Evolutionary conservation across 2,113 vertebrate species (phyloP).

Genomic region (Lepus americanus): DNA sequence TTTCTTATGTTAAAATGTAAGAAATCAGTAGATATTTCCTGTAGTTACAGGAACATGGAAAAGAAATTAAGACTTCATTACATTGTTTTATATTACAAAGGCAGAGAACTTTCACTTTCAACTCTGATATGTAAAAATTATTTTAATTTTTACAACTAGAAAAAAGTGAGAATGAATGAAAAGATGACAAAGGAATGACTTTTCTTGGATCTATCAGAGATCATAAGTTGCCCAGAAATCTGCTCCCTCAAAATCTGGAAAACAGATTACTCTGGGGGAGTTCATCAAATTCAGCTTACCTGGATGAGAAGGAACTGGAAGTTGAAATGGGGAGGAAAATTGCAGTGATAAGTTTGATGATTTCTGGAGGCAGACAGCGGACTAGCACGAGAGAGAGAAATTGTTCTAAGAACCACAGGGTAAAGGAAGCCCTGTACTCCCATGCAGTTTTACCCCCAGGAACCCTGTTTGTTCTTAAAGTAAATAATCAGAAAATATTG

Average conservation of each 20-base stretch:
- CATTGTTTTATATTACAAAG: neutral
- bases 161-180: neutral
- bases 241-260: neutral
- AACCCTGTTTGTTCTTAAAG: neutral
- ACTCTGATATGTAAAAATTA: neutral
- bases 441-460: neutral
- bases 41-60: neutral
- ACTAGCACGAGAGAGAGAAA: neutral
- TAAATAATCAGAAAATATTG: neutral
- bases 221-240: neutral
- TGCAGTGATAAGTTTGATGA: neutral
- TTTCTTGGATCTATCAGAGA: neutral
- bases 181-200: neutral
- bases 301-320: neutral
- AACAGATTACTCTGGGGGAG: neutral
- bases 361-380: neutral
- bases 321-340: neutral
- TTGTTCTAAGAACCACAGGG: neutral
- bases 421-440: neutral
- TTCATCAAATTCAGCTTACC: neutral
- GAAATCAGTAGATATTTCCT: neutral
- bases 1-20: too few relatives aligned
- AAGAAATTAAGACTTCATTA: neutral
- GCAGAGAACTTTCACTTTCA: neutral
- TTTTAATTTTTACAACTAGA: neutral